These are phyloP conservation scores for Lutraria lutraria DNA, from an alignment of 2,888 invertebrate genomes.

Conservation along the genomic window DNA sequence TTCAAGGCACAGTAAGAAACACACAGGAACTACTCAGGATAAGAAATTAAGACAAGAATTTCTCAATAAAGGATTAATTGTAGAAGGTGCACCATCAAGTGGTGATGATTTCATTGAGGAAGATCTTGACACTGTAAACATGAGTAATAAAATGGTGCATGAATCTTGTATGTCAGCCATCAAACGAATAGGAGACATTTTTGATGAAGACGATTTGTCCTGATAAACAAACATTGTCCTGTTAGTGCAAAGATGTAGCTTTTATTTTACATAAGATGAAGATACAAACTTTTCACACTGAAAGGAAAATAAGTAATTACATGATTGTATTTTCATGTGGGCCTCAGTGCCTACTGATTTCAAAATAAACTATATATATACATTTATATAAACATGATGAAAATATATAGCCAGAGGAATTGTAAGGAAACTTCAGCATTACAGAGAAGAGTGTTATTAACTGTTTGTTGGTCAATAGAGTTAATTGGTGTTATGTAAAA, in stretches of 20 bases:
- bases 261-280: too few species aligned
- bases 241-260: neutral
- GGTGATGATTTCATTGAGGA: conserved; percentile 38
- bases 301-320: too few species aligned
- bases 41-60: conserved; percentile 4
- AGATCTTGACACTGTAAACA: neutral
- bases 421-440: too few species aligned
- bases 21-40: neutral
- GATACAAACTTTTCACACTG: too few species aligned
- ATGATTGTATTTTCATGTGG: too few species aligned
- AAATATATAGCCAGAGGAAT: too few species aligned
- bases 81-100: conserved; percentile 7
- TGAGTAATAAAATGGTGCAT: conserved; percentile 83
- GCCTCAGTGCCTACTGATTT: too few species aligned
- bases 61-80: conserved; percentile 30
- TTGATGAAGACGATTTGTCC: conserved; percentile 67
- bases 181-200: conserved; percentile 64
- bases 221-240: conserved; percentile 16
- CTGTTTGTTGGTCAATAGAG: too few species aligned
- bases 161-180: conserved; percentile 69
- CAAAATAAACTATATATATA: too few species aligned
- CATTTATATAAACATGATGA: too few species aligned
- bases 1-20: neutral
- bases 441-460: too few species aligned
- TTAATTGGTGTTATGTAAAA: too few species aligned